Percentiles rank a stretch among this genome's conserved stretches.
Conservation (phyloP, 2,888 invertebrate genomes). For the Mamestra brassicae region DNA sequence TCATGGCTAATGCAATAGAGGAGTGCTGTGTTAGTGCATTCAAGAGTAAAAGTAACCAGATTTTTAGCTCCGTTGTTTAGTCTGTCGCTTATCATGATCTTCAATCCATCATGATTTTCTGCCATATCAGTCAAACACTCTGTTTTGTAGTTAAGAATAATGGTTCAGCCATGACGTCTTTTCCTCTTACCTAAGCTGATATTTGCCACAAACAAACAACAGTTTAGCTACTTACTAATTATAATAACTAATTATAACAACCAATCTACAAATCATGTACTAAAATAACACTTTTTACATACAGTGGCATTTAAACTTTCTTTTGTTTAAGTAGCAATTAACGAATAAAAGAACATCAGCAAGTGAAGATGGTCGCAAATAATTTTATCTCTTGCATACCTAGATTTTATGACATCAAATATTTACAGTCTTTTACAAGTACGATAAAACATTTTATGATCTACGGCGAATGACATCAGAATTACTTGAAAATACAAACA, state of each 20-base stretch:
- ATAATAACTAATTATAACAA: not conserved
- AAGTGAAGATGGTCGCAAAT: slow-evolving; percentile 14
- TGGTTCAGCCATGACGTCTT: slow-evolving; percentile 20
- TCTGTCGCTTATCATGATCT: slow-evolving; percentile 23
- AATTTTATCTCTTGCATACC: slow-evolving; percentile 26
- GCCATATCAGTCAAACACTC: slow-evolving; percentile 26
- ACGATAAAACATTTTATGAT: slow-evolving; percentile 27
- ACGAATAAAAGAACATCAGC: slow-evolving; percentile 11
- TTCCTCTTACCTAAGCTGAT: not conserved
- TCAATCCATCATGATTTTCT: slow-evolving; percentile 22
- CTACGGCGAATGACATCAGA: slow-evolving; percentile 33
- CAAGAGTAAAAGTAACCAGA: slow-evolving; percentile 25
- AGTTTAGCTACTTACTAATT: not conserved
- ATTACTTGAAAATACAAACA: slow-evolving; percentile 23
- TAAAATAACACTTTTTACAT: not conserved
- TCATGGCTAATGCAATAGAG: not conserved
- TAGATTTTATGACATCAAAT: slow-evolving; percentile 30
- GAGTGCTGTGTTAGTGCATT: slow-evolving; percentile 6
- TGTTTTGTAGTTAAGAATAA: slow-evolving; percentile 9
- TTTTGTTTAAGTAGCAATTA: slow-evolving; percentile 14
- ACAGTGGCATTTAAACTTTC: not conserved
- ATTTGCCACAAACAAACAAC: not conserved
- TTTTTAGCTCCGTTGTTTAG: slow-evolving; percentile 24
- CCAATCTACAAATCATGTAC: not conserved
- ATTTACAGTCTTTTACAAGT: slow-evolving; percentile 19